Conservation (phyloP, 1,140 invertebrate genomes). For the Calosoma granatense region DNA sequence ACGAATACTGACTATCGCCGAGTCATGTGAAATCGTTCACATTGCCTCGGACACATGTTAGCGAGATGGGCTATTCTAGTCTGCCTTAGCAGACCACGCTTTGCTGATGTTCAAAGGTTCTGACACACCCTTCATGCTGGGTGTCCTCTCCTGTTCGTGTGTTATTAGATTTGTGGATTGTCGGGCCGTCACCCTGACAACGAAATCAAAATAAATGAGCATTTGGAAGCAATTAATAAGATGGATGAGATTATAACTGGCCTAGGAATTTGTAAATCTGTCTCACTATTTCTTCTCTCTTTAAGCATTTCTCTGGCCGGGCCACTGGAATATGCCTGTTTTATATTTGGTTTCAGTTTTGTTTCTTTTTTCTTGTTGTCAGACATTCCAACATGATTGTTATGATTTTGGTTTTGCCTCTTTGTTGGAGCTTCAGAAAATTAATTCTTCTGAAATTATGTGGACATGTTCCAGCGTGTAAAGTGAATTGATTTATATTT, state of each 20-base stretch:
- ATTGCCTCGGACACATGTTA: too few species aligned
- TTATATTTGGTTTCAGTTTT: background rate
- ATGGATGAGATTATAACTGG: background rate
- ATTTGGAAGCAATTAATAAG: slow-evolving; percentile 5
- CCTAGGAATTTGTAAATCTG: slow-evolving; percentile 1
- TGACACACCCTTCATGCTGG: background rate
- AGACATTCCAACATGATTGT: background rate
- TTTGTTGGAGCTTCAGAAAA: background rate
- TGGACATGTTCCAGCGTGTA: too few species aligned
- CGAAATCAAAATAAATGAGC: slow-evolving; percentile 3
- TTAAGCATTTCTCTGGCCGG: too few species aligned
- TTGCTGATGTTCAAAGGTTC: background rate
- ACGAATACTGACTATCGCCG: background rate
- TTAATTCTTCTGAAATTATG: too few species aligned
- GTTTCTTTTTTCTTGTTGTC: background rate
- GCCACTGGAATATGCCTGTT: background rate
- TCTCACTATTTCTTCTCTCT: too few species aligned
- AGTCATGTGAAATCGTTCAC: background rate
- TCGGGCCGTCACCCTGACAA: background rate
- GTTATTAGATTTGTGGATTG: slow-evolving; percentile 3
- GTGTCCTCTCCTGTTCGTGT: background rate
- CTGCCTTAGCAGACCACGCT: too few species aligned
- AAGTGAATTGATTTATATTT: too few species aligned
- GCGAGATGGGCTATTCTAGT: too few species aligned
- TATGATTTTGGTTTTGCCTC: background rate